Base-by-base conservation (phyloP, 2,113 vertebrate species). In the Notothenia rossii region DNA sequence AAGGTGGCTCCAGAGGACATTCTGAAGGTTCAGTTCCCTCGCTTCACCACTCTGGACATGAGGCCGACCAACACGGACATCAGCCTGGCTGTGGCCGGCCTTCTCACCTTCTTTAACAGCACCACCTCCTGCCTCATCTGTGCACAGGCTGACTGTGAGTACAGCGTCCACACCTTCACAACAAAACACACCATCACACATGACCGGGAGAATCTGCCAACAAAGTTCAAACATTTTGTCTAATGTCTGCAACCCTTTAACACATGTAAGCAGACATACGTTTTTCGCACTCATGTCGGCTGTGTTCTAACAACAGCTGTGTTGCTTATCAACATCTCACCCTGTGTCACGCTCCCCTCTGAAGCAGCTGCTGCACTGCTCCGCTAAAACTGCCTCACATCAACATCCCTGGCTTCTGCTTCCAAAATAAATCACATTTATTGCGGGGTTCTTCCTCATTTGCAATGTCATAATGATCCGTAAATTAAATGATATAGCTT, bases 111-210 rank as follows among this genome's bases (percentile, higher is more conserved):
- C 96, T 99, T 99, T 59, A 99, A 99, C 94, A 97, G 97, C 89
- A 98, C 97, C 94, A 96, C 97, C 13, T 95, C 98, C 91, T 99
- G 98, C 93, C 98, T 99, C 95, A 98, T 99, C 94, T 99, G 98
- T 77, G 97, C 97, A 90, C 97, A 99, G 94, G 97, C 97, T 58
- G 97, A 99, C 96, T 99, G 98, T 99, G 91, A 97, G 98, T 94
- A 83, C 58, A 10, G 8, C n/a, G 15, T 75, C 64, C 65, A 65
- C 88, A 83, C 81, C 72, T 60, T 62, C 33, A 43, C 33, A 7
- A 33, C 50, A 62, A 77, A 71, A 50, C 4, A 70, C 80, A 75
- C 71, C 29, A 5, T 11, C 50, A 40, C 12, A 22, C 48, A 68
- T 76, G 77, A 73, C 17, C 65, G 14, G 36, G 60, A 58, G 65